phyloP scores from a whole-genome alignment of 2,797 vertebrate species.

The Mus spretus region DNA sequence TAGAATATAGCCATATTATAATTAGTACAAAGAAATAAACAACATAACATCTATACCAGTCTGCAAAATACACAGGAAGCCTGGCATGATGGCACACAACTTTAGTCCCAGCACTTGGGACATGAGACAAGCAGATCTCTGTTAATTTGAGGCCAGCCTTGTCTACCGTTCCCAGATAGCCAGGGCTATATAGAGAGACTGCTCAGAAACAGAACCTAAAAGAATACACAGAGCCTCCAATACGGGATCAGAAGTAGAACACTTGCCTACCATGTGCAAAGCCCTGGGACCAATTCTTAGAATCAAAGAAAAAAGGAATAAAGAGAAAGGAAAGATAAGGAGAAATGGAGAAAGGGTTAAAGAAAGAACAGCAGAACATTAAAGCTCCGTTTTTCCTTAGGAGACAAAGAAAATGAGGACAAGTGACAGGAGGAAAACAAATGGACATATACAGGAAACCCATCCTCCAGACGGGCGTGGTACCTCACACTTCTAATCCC shows the following conservation, averaged over 20 bases:
- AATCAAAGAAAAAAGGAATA: not conserved
- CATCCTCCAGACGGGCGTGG: not conserved
- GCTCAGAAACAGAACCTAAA: not conserved
- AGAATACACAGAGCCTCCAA: not conserved
- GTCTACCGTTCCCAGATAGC: not conserved
- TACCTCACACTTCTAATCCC: not conserved
- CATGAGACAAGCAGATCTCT: not conserved
- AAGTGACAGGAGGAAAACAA: not conserved
- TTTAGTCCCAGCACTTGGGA: not conserved
- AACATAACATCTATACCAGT: not conserved
- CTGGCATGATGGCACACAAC: too few relatives aligned
- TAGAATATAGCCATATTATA: not conserved
- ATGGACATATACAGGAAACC: not conserved
- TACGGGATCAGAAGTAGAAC: not conserved
- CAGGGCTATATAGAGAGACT: not conserved
- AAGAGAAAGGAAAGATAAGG: not conserved
- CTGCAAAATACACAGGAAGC: not conserved
- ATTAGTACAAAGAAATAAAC: not conserved
- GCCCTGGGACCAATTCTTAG: not conserved
- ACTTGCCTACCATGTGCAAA: not conserved
- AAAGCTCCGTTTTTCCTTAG: constrained; percentile 19
- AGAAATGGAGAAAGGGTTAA: not conserved
- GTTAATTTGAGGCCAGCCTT: not conserved
- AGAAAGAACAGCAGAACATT: not conserved
- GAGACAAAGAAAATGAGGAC: constrained; percentile 54